Base-by-base conservation (phyloP, 2,888 invertebrate genomes). In the Cephus sareptanus region DNA sequence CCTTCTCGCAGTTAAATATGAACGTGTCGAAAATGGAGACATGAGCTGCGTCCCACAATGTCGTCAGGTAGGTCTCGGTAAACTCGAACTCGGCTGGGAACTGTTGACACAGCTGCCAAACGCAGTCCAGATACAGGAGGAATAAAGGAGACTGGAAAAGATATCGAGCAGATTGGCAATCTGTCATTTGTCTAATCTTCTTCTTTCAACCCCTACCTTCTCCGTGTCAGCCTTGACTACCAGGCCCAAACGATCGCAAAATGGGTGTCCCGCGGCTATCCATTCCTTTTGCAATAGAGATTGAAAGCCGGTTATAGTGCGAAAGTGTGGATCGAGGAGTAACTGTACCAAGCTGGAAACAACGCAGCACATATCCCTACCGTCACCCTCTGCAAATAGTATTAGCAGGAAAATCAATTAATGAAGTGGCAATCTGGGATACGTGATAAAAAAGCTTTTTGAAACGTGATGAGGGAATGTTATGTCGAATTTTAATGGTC, bases 221-320 rank as follows among this genome's bases (percentile, higher is more conserved):
- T 94, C 94, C 4, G 93, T 91, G 80, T 93, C 94, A 77, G 94
- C 93, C 34, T 93, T 93, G 1, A 94, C 90, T 30, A 96, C 94
- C 80, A 96, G 95, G 0, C 96, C 96, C 81, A 96, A 92, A 76
- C 96, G 94, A 87, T 94, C 94, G 88, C 95, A 95, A 92, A 98
- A 98, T 1, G 97, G 98, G 92, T 99, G 98, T 35, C 98, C 98
- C 82, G 98, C 93, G 1, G 97, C 95, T 4, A 98, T 93, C 98
- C 99, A 99, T 90, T 99, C 98, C 90, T 98, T 97, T 92, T 98
- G 98, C 77, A 99, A 93, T 69, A 99, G 93, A 78, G 96, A 95
- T 92, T 98, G 97, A 92, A 99, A 98, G 76, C 98, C 98, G 70
- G 94, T 93, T 81, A 96, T 94, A 6, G 97, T 96, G 77, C 98